phyloP scores from a whole-genome alignment of 2,113 vertebrate genomes.

The Nibea coibor region DNA sequence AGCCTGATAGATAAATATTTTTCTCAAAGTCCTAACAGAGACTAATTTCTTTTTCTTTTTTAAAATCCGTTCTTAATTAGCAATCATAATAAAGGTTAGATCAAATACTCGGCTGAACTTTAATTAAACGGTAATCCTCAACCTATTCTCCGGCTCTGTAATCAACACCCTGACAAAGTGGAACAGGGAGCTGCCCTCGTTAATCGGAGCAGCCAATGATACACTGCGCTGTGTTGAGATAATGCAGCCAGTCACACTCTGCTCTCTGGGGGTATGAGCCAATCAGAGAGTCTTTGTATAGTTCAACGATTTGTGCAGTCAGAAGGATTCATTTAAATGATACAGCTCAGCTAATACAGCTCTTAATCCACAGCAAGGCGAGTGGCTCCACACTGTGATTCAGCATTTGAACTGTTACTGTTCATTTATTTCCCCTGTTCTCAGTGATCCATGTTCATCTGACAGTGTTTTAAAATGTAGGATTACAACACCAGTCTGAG shows the following conservation, averaged over 20 bases:
- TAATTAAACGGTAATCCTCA: constrained; percentile 75
- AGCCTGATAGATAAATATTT: constrained; percentile 16
- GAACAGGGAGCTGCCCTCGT: constrained; percentile 60
- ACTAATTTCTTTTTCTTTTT: constrained; percentile 28
- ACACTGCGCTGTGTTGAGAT: constrained; percentile 30
- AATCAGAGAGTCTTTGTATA: constrained; percentile 56
- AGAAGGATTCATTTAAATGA: constrained; percentile 51
- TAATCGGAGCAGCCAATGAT: constrained; percentile 64
- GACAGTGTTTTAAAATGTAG: neutral
- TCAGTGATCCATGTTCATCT: constrained; percentile 4
- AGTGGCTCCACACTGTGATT: constrained; percentile 35
- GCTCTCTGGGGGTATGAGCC: constrained; percentile 60
- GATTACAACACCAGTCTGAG: constrained; percentile 27
- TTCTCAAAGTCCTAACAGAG: constrained; percentile 16
- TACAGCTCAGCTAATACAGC: constrained; percentile 49
- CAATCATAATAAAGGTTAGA: constrained; percentile 51
- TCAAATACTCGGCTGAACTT: constrained; percentile 60
- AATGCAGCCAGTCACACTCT: constrained; percentile 49
- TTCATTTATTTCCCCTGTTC: constrained; percentile 37
- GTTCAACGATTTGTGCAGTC: constrained; percentile 39
- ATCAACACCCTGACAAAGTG: constrained; percentile 58
- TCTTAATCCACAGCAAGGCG: constrained; percentile 59
- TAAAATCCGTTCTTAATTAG: constrained; percentile 54
- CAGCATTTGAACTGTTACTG: constrained; percentile 32
- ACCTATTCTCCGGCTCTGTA: constrained; percentile 52